phyloP scores from a whole-genome alignment of 1,140 invertebrate genomes.

The Nixonia krombeini region DNA sequence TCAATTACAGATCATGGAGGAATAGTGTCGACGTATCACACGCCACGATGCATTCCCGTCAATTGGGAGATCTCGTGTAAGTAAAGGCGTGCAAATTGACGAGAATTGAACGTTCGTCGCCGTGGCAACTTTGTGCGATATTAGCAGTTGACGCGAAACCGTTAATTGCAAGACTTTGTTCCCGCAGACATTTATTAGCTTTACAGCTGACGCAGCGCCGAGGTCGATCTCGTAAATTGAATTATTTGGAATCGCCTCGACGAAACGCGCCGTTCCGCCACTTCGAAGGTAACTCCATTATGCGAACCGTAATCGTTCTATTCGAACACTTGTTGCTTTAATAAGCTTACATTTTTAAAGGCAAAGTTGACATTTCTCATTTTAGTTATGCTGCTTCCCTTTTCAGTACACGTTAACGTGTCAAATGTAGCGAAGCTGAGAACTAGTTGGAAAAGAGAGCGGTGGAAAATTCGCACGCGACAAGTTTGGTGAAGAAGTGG shows the following conservation, averaged over 20 bases:
- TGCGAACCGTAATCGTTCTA: conserved; percentile 4
- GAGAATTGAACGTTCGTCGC: conserved; percentile 35
- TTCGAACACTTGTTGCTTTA: conserved; percentile 36
- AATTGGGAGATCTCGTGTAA: conserved; percentile 16
- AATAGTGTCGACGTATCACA: too few species aligned
- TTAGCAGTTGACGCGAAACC: conserved; percentile 37
- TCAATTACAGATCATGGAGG: too few species aligned
- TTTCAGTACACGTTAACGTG: too few species aligned
- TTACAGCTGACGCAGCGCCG: conserved; percentile 20
- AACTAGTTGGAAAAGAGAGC: too few species aligned
- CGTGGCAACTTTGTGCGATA: conserved; percentile 35
- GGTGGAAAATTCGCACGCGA: too few species aligned
- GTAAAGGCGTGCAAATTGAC: conserved; percentile 27
- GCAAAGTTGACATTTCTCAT: not conserved
- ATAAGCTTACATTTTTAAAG: not conserved
- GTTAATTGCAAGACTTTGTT: conserved; percentile 43
- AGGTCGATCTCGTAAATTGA: conserved; percentile 18
- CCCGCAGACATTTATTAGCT: conserved; percentile 27
- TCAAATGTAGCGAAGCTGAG: too few species aligned
- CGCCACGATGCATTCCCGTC: conserved; percentile 19
- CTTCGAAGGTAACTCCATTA: conserved; percentile 10
- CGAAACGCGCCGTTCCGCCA: not conserved
- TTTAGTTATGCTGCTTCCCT: not conserved
- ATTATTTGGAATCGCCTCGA: conserved; percentile 11
- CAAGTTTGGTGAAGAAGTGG: too few species aligned